Evolutionary conservation across 1,140 invertebrate species (phyloP), one percentile per base, ranked within the genome.

Genomic region (Epicauta chinensis): DNA sequence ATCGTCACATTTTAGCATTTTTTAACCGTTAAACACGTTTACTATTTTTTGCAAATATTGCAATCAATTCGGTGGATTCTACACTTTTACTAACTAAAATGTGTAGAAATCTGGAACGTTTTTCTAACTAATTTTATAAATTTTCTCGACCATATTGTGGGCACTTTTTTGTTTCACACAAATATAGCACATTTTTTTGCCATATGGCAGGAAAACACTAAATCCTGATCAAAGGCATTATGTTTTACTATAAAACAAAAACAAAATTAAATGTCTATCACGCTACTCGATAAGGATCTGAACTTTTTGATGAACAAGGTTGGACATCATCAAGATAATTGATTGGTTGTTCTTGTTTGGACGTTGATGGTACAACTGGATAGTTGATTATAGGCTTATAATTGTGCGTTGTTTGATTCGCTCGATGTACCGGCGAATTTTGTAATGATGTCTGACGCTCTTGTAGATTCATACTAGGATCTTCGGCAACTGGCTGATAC

Each of bases 291-390:
- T 63, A 63, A 14, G 60, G 58, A 47, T 62, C 58, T 12, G 49
- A 58, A 59, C 58, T 67, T 62, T 68, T 70, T 6, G 68, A 70
- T 31, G 68, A 67, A 52, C 68, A 70, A 14, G 68, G 68, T 47
- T 71, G 69, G n/a, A 67, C 65, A 41, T 71, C 69, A 47, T 70
- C 67, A 9, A 69, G 47, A 51, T 65, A 64, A 48, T 63, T 62
- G 3, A 34, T 34, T n/a, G 55, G 41, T 16, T 59, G 64, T 45
- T 62, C 58, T 39, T 66, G 59, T 51, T 61, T 60, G 6, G 66
- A 65, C 15, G 64, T 70, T 14, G 68, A 66, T 17, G 66, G 41
- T 17, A 62, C 56, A 16, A 59, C 48, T 45, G 62, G 63, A 36
- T 64, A 61, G 38, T 61, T 66, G 10, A 64, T 57, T 29, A 66